Evolutionary conservation across 2,113 vertebrate species (phyloP).

Genomic region (Sitta europaea): DNA sequence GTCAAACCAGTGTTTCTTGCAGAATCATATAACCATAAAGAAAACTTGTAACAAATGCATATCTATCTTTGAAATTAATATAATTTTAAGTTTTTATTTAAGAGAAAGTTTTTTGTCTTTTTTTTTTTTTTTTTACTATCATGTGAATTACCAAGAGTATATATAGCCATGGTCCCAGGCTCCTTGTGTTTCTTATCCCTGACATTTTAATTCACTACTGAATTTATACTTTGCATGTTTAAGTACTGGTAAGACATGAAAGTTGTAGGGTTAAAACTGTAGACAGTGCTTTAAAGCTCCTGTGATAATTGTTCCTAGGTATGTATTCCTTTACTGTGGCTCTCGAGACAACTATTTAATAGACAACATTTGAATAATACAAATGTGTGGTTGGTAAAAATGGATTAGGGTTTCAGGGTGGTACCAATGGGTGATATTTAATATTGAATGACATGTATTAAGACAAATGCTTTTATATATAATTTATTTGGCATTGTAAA

Average conservation of each 20-base stretch:
- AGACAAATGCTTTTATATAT: constrained; percentile 85
- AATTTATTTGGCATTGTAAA: constrained; percentile 83
- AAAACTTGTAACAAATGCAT: neutral
- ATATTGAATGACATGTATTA: constrained; percentile 84
- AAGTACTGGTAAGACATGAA: constrained; percentile 56
- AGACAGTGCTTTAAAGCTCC: constrained; percentile 58
- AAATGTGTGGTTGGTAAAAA: constrained; percentile 72
- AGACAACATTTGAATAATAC: constrained; percentile 72
- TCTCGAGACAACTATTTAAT: constrained; percentile 66
- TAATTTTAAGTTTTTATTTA: neutral
- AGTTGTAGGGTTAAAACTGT: constrained; percentile 51
- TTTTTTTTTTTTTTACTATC: neutral
- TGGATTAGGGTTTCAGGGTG: constrained; percentile 74
- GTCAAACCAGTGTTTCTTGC: neutral
- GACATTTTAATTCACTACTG: constrained; percentile 54
- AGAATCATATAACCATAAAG: neutral
- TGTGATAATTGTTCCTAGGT: constrained; percentile 55
- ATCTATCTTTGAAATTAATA: neutral
- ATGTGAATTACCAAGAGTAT: neutral
- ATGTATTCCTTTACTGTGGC: constrained; percentile 45
- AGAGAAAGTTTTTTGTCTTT: neutral
- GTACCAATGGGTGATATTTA: constrained; percentile 79
- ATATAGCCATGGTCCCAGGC: constrained; percentile 8
- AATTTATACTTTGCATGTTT: constrained; percentile 42
- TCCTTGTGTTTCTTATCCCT: constrained; percentile 33